Percentiles rank a stretch among this genome's conserved stretches.
phyloP scores from a whole-genome alignment of 2,888 invertebrate species.

The Idaea dimidiata region DNA sequence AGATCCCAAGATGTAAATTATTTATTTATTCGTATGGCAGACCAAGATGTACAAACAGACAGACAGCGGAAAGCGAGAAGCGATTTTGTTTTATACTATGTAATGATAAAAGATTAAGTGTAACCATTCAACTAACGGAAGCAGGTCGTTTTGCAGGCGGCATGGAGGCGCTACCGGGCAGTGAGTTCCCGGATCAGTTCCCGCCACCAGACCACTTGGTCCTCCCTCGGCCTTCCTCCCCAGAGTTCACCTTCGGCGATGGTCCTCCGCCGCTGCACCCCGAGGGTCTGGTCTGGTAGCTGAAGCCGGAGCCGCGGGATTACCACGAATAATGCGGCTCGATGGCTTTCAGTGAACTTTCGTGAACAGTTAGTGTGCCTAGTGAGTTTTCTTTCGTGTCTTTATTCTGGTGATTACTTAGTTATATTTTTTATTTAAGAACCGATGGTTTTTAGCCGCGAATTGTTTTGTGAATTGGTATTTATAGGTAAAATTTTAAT shows the following conservation, averaged over 20 bases:
- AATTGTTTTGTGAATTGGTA: neutral
- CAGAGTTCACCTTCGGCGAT: constrained; percentile 84
- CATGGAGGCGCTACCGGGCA: constrained; percentile 80
- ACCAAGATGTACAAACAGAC: too few species aligned
- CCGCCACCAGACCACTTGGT: constrained; percentile 84
- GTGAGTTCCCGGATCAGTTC: constrained; percentile 78
- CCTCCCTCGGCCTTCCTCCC: constrained; percentile 87
- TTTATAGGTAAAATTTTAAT: too few species aligned
- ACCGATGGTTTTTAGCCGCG: neutral
- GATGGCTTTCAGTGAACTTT: constrained; percentile 71
- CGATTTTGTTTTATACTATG: too few species aligned
- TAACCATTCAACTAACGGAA: constrained; percentile 71
- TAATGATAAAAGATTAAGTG: too few species aligned
- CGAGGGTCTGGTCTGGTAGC: constrained; percentile 79
- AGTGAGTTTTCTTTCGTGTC: constrained; percentile 24
- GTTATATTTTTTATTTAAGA: neutral
- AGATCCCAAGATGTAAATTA: too few species aligned
- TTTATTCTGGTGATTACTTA: constrained; percentile 12
- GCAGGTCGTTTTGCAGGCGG: constrained; percentile 90
- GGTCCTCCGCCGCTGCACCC: constrained; percentile 75
- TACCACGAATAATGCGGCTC: constrained; percentile 81
- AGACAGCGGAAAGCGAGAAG: too few species aligned
- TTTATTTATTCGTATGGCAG: too few species aligned
- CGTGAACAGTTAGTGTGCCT: constrained; percentile 41
- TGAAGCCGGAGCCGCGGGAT: constrained; percentile 82